phyloP scores from a whole-genome alignment of 2,888 invertebrate genomes.

The Chironomus riparius region DNA sequence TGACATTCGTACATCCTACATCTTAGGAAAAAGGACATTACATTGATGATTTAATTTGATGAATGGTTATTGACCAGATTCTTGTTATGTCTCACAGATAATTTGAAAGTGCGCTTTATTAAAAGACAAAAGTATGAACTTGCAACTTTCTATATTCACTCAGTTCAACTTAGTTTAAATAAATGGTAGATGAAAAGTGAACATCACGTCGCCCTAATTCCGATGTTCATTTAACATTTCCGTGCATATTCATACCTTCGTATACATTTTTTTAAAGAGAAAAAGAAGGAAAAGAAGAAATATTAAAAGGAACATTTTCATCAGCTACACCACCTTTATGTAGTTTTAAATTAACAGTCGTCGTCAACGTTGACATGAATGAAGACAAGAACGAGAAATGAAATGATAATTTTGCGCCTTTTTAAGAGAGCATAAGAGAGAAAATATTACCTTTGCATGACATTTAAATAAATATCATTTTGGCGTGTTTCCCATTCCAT shows the following conservation, averaged over 20 bases:
- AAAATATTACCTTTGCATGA: conserved; percentile 12
- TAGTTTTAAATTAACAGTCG: background rate
- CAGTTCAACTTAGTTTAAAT: background rate
- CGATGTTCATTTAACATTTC: conserved; percentile 22
- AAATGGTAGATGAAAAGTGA: background rate
- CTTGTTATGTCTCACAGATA: too few species aligned
- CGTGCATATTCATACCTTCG: background rate
- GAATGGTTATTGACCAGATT: too few species aligned
- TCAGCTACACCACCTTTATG: background rate
- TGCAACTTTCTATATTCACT: too few species aligned
- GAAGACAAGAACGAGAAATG: background rate
- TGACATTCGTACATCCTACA: too few species aligned
- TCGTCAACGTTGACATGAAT: background rate
- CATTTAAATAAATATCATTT: conserved; percentile 11
- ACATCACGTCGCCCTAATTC: conserved; percentile 16
- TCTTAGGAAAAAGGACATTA: too few species aligned
- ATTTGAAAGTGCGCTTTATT: too few species aligned
- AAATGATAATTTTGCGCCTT: conserved; percentile 20
- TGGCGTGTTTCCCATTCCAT: conserved; percentile 4
- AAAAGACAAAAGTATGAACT: too few species aligned
- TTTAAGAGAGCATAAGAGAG: background rate
- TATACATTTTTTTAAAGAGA: background rate
- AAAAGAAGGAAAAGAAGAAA: background rate
- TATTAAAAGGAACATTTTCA: background rate
- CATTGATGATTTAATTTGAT: too few species aligned